Evolutionary conservation across 2,888 invertebrate species (phyloP).

Genomic region (Muschampia plurimacula): DNA sequence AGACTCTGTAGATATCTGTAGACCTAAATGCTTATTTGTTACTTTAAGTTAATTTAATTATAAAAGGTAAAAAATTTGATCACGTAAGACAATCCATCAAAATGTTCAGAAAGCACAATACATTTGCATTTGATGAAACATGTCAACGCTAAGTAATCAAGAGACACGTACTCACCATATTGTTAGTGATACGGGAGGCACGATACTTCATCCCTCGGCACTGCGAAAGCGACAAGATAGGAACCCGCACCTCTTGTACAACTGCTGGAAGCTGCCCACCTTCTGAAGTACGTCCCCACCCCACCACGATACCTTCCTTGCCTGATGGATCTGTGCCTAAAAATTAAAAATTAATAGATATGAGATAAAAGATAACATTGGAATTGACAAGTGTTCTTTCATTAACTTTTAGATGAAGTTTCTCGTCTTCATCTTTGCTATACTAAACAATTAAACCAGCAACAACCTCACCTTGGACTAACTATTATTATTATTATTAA

Average conservation of each 20-base stretch:
- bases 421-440: not conserved
- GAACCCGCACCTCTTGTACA: constrained; percentile 94
- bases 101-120: no score
- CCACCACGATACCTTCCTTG: constrained; percentile 91
- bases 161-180: constrained; percentile 88
- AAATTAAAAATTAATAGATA: not conserved
- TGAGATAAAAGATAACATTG: no score
- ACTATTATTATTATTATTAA: no score
- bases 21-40: no score
- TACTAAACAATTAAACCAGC: no score
- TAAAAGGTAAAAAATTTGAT: no score
- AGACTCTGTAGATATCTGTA: no score
- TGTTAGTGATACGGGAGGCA: constrained; percentile 92
- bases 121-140: no score
- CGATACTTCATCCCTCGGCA: constrained; percentile 94
- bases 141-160: no score
- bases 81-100: no score
- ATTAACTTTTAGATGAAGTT: not conserved
- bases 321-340: constrained; percentile 88
- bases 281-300: constrained; percentile 94
- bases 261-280: constrained; percentile 92
- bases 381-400: not conserved
- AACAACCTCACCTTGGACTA: no score
- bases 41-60: no score
- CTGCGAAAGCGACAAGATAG: constrained; percentile 91